A percentile compares a stretch with the other conserved stretches of the same genome.
These are phyloP conservation scores for Nymphalis urticae DNA, from an alignment of 2,888 invertebrate species.

Conservation along the genomic window DNA sequence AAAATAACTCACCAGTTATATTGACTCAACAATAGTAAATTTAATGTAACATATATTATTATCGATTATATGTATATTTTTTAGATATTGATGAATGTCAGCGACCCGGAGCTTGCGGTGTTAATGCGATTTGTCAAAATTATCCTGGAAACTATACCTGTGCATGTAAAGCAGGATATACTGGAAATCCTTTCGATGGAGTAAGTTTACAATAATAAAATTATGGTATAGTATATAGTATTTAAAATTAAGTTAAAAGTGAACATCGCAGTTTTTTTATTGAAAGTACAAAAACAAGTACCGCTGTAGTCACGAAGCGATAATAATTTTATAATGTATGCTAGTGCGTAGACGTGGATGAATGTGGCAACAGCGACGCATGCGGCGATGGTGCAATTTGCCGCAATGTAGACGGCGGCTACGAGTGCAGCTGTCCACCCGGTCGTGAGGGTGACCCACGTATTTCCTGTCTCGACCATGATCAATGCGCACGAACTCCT, in stretches of 20 bases:
- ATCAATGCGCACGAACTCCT: slow-evolving; percentile 87
- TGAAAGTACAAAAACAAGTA: background rate
- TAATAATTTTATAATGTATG: slow-evolving; percentile 27
- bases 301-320: background rate
- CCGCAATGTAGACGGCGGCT: slow-evolving; percentile 89
- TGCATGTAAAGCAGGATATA: slow-evolving; percentile 89
- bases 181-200: slow-evolving; percentile 88
- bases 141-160: slow-evolving; percentile 94
- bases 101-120: slow-evolving; percentile 90
- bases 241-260: no score
- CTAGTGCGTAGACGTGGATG: slow-evolving; percentile 91
- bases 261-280: no score
- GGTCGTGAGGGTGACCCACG: slow-evolving; percentile 91
- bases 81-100: slow-evolving; percentile 94
- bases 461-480: slow-evolving; percentile 86
- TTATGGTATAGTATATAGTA: no score
- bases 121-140: slow-evolving; percentile 90
- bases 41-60: slow-evolving; percentile 11
- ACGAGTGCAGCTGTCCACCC: slow-evolving; percentile 91
- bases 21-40: background rate
- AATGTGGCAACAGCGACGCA: slow-evolving; percentile 86
- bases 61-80: slow-evolving; percentile 36
- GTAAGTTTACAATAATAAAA: slow-evolving; percentile 52
- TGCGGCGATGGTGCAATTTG: slow-evolving; percentile 92
- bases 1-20: background rate